Evolutionary conservation across 2,113 vertebrate genomes (phyloP), one percentile per base, ranked within the genome.

Genomic region (Oxyura jamaicensis): DNA sequence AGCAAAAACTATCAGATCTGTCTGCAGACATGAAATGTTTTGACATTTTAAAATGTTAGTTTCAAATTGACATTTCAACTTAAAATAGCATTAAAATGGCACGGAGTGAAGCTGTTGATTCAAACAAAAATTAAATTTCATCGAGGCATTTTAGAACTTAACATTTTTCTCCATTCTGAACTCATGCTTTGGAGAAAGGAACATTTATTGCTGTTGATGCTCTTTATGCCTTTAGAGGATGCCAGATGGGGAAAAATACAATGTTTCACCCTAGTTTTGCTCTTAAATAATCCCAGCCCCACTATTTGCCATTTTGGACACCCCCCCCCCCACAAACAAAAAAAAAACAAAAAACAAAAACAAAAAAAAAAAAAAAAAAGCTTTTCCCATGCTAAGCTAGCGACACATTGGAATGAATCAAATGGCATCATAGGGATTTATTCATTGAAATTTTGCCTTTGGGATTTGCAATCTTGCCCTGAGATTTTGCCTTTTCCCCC

Each of bases 61-160:
- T 96, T 95, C 90, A 94, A 90, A 92, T 86, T 97, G 96, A 94
- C 95, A 95, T 96, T 97, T 96, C 90, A 71, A 87, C 88, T 90
- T 86, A 88, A 96, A 97, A 88, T 69, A 92, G 79, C 76, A 67
- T 83, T 81, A 88, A 91, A 96, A 93, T 81, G 88, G 88, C 94
- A 93, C 86, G 1, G 16, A 91, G 81, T 33, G 72, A 81, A 95
- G 91, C 89, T 95, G 91, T 84, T 91, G 89, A 84, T 95, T 92
- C 83, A 60, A 93, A 89, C 86, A 72, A 94, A 91, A 95, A 89
- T 84, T 67, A 78, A 95, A 95, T 96, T 95, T 95, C 91, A 73
- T 82, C 39, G 67, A 82, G 62, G 81, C 81, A 46, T 79, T 95
- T 89, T n/a, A 78, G 84, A 85, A 85, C 39, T 2, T 59, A 7